Conservation (phyloP, 2,113 vertebrate species). For the Mobula birostris region DNA sequence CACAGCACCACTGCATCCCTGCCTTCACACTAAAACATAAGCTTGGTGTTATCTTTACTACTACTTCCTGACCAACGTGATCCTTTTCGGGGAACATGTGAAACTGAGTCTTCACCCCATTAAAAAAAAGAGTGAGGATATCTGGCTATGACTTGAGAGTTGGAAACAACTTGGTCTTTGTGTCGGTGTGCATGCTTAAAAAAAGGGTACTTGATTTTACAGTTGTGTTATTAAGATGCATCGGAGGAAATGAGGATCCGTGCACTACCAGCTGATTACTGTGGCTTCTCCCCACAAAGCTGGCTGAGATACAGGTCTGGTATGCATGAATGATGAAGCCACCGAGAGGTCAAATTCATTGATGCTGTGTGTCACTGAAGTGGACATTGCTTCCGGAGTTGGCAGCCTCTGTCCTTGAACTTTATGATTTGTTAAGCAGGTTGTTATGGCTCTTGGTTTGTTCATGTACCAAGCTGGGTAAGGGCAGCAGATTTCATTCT, state of each 20-base stretch:
- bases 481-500: no score
- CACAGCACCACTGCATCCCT: not conserved
- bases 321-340: not conserved
- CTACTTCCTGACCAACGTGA: not conserved
- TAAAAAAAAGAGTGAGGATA: not conserved
- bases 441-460: no score
- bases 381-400: no score
- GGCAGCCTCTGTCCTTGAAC: no score
- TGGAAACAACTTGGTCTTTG: not conserved
- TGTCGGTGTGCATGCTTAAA: not conserved
- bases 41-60: not conserved
- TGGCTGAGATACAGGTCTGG: not conserved
- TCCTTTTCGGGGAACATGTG: not conserved
- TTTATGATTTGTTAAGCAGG: no score
- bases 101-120: not conserved
- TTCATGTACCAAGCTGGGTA: no score
- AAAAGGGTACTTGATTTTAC: not conserved
- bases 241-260: not conserved
- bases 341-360: not conserved
- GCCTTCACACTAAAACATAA: not conserved
- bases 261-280: not conserved
- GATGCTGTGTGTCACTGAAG: not conserved
- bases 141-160: not conserved
- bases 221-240: not conserved
- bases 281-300: not conserved